These are phyloP conservation scores for Germaria angustata DNA, from an alignment of 2,888 invertebrate species.

Conservation along the genomic window DNA sequence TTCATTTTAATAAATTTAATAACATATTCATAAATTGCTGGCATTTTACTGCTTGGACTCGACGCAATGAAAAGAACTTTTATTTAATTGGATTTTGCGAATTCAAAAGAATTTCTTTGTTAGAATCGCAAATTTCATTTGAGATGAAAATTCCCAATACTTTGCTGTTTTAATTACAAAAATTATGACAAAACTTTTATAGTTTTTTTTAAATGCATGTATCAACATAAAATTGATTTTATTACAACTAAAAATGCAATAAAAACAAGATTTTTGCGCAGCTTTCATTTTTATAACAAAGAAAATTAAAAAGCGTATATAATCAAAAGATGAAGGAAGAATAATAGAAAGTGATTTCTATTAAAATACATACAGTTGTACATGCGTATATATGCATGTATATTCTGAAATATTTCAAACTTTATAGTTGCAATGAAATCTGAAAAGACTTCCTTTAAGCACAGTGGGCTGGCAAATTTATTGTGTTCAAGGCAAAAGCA, in stretches of 20 bases:
- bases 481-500: no score
- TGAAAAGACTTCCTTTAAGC: neutral
- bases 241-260: neutral
- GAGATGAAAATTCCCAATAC: neutral
- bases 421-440: neutral
- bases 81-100: conserved; percentile 19
- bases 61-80: conserved; percentile 16
- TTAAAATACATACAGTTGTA: neutral
- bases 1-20: conserved; percentile 49
- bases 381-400: no score
- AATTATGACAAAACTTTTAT: neutral
- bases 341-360: neutral
- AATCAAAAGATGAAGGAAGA: neutral
- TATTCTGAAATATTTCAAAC: neutral
- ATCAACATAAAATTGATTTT: conserved; percentile 4
- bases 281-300: neutral
- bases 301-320: neutral
- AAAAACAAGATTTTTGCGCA: neutral
- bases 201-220: neutral
- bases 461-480: neutral
- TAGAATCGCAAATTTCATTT: neutral
- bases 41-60: neutral
- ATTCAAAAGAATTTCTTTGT: neutral
- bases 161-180: neutral
- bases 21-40: conserved; percentile 24